Percentiles rank a stretch among this genome's conserved stretches.
Conservation (phyloP, 2,888 invertebrate species). For the Argynnis bischoffii region DNA sequence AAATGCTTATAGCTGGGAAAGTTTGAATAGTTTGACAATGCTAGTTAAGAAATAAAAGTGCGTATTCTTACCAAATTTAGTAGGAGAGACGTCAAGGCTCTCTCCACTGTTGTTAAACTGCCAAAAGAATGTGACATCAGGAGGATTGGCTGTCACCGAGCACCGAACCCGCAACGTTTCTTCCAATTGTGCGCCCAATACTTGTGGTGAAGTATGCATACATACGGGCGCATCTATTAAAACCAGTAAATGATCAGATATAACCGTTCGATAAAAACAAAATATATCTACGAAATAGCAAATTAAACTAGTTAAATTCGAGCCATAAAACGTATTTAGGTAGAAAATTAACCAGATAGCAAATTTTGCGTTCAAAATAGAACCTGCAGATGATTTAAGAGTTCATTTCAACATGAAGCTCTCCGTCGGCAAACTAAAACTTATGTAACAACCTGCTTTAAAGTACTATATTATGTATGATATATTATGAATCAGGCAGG, state of each 20-base stretch:
- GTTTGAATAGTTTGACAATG: too few relatives aligned
- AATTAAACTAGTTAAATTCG: conserved; percentile 15
- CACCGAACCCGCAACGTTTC: conserved; percentile 92
- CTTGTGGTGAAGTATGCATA: conserved; percentile 85
- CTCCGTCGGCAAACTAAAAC: conserved; percentile 39
- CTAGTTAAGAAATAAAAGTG: too few relatives aligned
- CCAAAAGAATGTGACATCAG: conserved; percentile 93
- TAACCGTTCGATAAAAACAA: not conserved
- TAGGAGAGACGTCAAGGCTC: conserved; percentile 90
- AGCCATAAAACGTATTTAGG: conserved; percentile 23
- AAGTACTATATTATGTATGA: conserved; percentile 30
- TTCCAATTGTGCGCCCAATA: conserved; percentile 92
- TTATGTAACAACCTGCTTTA: conserved; percentile 32
- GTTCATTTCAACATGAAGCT: conserved; percentile 39
- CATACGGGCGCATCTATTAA: conserved; percentile 92
- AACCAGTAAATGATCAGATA: not conserved
- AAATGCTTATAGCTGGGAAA: too few relatives aligned
- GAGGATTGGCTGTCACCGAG: conserved; percentile 93
- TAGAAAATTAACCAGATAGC: conserved; percentile 34
- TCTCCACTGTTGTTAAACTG: conserved; percentile 95
- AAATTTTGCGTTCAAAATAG: conserved; percentile 32
- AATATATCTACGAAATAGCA: not conserved
- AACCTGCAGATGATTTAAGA: conserved; percentile 39
- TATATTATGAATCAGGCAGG: conserved; percentile 36
- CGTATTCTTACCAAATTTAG: conserved; percentile 68